Percentiles rank a stretch among this genome's conserved stretches.
These are phyloP conservation scores for Hoplodrina blanda DNA, from an alignment of 2,888 invertebrate species.

Conservation along the genomic window DNA sequence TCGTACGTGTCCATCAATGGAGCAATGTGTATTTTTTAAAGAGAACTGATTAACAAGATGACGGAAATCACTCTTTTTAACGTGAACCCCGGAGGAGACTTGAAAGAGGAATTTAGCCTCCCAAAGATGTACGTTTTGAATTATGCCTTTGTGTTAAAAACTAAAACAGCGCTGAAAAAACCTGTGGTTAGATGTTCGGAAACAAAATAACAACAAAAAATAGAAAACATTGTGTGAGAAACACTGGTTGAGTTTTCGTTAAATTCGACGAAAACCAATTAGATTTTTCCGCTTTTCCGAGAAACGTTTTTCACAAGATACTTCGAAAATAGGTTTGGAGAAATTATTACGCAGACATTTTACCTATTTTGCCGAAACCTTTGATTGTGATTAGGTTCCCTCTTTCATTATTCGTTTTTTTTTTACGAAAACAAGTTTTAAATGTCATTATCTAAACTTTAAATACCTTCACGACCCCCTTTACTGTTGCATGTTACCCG, in stretches of 20 bases:
- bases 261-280: constrained; percentile 3
- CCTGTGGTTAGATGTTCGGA: constrained; percentile 1
- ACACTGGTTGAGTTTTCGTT: background rate
- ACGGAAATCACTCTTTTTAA: constrained; percentile 67
- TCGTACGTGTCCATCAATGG: constrained; percentile 11
- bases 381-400: too few relatives aligned
- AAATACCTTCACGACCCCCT: too few relatives aligned
- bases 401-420: too few relatives aligned
- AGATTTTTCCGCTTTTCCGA: background rate
- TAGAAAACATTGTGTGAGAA: background rate
- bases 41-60: constrained; percentile 34
- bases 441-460: too few relatives aligned
- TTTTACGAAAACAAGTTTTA: too few relatives aligned
- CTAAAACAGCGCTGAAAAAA: constrained; percentile 53
- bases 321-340: background rate
- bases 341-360: background rate
- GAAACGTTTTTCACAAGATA: constrained; percentile 10
- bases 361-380: background rate
- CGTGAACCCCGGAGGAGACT: constrained; percentile 62
- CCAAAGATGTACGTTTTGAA: constrained; percentile 59
- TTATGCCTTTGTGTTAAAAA: constrained; percentile 64
- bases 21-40: constrained; percentile 44
- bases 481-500: too few relatives aligned
- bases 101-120: constrained; percentile 48
- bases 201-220: background rate